Conservation (phyloP, 37 sponge, comb jelly and placozoan species). For the Eunapius fragilis region DNA sequence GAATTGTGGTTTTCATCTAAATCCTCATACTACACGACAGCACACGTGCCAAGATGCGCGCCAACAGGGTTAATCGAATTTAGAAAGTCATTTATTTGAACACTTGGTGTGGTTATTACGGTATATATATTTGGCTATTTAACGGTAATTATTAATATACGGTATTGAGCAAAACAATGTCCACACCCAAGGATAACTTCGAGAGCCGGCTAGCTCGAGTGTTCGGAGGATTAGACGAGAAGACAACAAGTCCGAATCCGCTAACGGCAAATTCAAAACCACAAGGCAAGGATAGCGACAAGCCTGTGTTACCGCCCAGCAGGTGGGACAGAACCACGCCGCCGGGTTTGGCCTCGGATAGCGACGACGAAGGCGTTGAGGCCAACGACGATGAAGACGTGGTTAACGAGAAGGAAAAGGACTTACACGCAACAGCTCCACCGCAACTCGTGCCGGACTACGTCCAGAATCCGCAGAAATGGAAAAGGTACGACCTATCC, state of each 20-base stretch:
- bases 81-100: background rate
- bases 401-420: background rate
- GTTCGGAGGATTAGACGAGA: background rate
- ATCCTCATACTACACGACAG: background rate
- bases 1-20: constrained; percentile 6
- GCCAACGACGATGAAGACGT: background rate
- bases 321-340: background rate
- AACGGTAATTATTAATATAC: background rate
- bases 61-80: background rate
- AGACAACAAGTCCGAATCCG: background rate
- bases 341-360: background rate
- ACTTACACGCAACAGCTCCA: background rate
- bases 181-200: background rate
- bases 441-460: background rate
- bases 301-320: background rate
- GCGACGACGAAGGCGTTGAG: background rate
- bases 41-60: background rate
- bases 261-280: background rate
- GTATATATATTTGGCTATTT: too few species aligned
- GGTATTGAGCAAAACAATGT: background rate
- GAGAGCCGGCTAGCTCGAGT: background rate
- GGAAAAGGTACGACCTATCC: constrained; percentile 62
- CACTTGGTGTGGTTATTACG: too few species aligned
- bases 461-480: constrained; percentile 20
- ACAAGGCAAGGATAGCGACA: background rate